These are phyloP conservation scores for Buathra laborator DNA, from an alignment of 2,888 invertebrate species.

Conservation along the genomic window DNA sequence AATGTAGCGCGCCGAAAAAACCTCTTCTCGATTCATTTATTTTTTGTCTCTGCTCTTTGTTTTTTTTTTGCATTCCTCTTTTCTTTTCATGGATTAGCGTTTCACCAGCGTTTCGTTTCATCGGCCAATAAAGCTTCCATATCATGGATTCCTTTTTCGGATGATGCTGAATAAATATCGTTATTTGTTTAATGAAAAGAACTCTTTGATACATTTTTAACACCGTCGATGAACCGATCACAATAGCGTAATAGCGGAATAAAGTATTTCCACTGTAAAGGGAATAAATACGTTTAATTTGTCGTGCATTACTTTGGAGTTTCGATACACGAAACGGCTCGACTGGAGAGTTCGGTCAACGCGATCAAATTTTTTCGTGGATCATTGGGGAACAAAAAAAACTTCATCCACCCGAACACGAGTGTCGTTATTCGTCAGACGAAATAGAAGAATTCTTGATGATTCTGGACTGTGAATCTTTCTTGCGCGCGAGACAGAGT, in stretches of 20 bases:
- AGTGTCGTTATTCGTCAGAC: slow-evolving; percentile 13
- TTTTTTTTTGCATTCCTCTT: background rate
- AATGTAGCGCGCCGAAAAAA: background rate
- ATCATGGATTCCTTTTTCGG: background rate
- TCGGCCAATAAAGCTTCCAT: slow-evolving; percentile 2
- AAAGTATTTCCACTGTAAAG: background rate
- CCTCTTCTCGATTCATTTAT: background rate
- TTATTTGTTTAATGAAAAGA: background rate
- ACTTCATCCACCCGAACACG: background rate
- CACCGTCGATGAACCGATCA: background rate
- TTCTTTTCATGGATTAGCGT: background rate
- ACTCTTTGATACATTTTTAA: background rate
- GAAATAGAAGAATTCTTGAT: slow-evolving; percentile 46
- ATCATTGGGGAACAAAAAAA: slow-evolving; percentile 3
- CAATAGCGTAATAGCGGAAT: background rate
- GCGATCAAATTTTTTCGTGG: background rate
- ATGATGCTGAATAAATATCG: background rate
- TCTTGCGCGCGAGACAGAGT: slow-evolving; percentile 23
- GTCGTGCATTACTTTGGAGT: background rate
- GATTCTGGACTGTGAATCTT: slow-evolving; percentile 32
- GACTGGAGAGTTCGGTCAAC: background rate
- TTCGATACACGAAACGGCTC: background rate
- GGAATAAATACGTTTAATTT: background rate
- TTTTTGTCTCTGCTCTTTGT: slow-evolving; percentile 2
- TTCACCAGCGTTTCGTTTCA: background rate